phyloP scores from a whole-genome alignment of 2,797 vertebrate genomes.

The Cichlasoma orientale region DNA sequence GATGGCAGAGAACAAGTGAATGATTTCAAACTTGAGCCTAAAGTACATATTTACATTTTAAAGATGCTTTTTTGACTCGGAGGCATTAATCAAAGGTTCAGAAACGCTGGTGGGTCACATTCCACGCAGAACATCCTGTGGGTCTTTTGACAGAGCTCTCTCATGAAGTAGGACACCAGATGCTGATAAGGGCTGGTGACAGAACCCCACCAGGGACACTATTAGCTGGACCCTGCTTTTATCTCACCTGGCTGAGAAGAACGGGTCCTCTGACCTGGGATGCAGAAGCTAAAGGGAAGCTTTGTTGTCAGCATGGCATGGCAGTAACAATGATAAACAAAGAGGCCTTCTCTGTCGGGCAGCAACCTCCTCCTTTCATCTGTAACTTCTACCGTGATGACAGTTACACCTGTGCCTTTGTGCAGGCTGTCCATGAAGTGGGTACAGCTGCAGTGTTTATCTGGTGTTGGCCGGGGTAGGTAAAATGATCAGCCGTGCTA shows the following conservation, averaged over 20 bases:
- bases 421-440: constrained; percentile 9
- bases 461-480: constrained; percentile 21
- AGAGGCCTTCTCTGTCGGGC: constrained; percentile 41
- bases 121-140: constrained; percentile 30
- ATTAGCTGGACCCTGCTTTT: constrained; percentile 42
- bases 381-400: constrained; percentile 16
- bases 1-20: neutral
- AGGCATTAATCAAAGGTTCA: neutral
- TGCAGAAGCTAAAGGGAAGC: constrained; percentile 53
- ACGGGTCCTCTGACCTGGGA: constrained; percentile 49
- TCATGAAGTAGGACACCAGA: constrained; percentile 15
- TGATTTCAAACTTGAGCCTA: neutral
- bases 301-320: constrained; percentile 54
- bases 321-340: constrained; percentile 46
- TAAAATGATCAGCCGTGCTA: constrained; percentile 26
- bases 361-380: constrained; percentile 22
- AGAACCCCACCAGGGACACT: constrained; percentile 31
- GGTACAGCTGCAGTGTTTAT: constrained; percentile 26
- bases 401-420: constrained; percentile 46
- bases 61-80: neutral
- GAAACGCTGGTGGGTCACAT: constrained; percentile 25
- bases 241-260: constrained; percentile 60
- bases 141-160: constrained; percentile 2
- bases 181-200: constrained; percentile 62
- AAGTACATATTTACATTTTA: neutral